phyloP scores from a whole-genome alignment of 2,113 vertebrate species.

The Uria aalge region DNA sequence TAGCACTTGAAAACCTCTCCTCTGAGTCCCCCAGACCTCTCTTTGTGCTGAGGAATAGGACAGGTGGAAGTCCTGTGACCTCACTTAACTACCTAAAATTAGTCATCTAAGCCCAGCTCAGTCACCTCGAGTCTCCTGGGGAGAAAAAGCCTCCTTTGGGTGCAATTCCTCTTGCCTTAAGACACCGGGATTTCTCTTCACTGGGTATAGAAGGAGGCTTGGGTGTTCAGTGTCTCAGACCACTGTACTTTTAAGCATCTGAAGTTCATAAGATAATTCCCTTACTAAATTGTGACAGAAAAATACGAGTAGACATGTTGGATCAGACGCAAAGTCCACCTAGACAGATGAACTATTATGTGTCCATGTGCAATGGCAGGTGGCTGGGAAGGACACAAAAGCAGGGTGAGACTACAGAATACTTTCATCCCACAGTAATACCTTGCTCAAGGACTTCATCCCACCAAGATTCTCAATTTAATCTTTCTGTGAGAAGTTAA shows the following conservation, averaged over 20 bases:
- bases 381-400: not conserved
- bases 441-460: not conserved
- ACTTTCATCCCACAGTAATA: not conserved
- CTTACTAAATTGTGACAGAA: not conserved
- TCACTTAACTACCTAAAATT: not conserved
- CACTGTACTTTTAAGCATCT: not conserved
- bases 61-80: not conserved
- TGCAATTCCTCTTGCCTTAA: not conserved
- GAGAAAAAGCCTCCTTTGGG: not conserved
- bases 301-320: not conserved
- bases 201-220: not conserved
- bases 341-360: not conserved
- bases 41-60: not conserved
- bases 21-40: not conserved
- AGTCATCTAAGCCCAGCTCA: not conserved
- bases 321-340: not conserved
- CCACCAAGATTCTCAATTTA: not conserved
- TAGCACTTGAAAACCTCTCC: not conserved
- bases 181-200: not conserved
- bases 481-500: not conserved
- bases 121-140: not conserved
- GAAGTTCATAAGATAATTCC: not conserved
- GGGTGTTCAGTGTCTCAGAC: not conserved
- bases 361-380: not conserved
- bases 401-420: not conserved